Conservation (phyloP, 53 echinoderm and acorn worm genomes). For the Zoroaster sp. region DNA sequence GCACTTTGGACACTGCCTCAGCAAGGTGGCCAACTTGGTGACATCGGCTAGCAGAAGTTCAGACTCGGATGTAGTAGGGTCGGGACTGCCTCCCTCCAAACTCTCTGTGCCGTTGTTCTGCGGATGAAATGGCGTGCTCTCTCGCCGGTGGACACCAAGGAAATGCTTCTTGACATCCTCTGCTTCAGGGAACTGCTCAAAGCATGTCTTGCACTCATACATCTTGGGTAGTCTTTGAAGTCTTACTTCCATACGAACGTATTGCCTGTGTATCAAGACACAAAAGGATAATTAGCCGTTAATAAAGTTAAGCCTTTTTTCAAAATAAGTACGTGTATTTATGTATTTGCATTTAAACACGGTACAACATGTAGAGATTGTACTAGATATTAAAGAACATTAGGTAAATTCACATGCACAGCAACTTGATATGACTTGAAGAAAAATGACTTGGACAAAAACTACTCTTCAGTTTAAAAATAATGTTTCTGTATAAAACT, state of each 20-base stretch:
- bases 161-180: slow-evolving; percentile 33
- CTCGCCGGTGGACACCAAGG: background rate
- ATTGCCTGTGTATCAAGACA: background rate
- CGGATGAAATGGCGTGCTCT: background rate
- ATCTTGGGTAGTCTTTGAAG: slow-evolving; percentile 41
- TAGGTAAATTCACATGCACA: no score
- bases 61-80: background rate
- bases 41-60: background rate
- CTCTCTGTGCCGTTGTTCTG: background rate
- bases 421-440: no score
- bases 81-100: background rate
- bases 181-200: slow-evolving; percentile 43
- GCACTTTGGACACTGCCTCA: slow-evolving; percentile 43
- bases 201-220: slow-evolving; percentile 47
- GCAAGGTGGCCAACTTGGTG: slow-evolving; percentile 7
- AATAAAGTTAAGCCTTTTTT: background rate
- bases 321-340: no score
- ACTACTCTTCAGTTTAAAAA: no score
- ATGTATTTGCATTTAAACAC: no score
- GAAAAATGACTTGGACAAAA: no score
- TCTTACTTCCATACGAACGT: slow-evolving; percentile 44
- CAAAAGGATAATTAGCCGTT: background rate
- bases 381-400: no score
- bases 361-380: no score
- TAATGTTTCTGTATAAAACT: no score